Conservation (phyloP, 2,888 invertebrate species). For the Ophonus ardosiacus region DNA sequence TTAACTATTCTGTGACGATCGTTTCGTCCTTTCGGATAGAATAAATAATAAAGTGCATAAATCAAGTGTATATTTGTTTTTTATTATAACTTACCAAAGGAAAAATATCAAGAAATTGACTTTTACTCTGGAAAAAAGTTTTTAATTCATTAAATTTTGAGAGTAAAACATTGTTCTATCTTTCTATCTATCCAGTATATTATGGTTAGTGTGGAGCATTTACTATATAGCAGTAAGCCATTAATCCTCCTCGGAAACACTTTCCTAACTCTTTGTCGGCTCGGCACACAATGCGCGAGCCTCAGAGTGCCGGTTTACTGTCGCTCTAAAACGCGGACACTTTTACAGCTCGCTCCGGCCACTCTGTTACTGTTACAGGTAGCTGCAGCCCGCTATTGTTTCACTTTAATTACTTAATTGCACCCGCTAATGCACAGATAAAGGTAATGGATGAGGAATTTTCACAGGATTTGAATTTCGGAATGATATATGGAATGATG, state of each 20-base stretch:
- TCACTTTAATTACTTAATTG: conserved; percentile 58
- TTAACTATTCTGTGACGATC: no score
- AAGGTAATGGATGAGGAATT: neutral
- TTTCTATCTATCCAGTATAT: neutral
- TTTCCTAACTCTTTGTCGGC: conserved; percentile 45
- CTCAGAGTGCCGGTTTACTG: conserved; percentile 24
- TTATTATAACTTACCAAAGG: no score
- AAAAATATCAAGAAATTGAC: no score
- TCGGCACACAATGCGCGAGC: conserved; percentile 2
- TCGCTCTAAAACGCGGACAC: conserved; percentile 50
- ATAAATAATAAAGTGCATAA: no score
- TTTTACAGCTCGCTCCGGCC: conserved; percentile 35
- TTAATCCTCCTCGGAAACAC: conserved; percentile 35
- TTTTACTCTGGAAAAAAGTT: no score
- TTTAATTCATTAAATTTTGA: no score
- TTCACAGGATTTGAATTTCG: neutral
- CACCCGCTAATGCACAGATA: neutral
- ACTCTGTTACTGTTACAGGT: conserved; percentile 1
- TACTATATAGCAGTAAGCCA: conserved; percentile 43
- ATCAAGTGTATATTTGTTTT: no score
- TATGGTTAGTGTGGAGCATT: conserved; percentile 28
- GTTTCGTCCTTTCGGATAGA: no score
- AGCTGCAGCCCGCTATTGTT: conserved; percentile 28
- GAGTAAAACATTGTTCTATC: no score
- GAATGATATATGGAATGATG: neutral